These are phyloP conservation scores for Laticauda laticaudata DNA, from an alignment of 2,113 vertebrate species.

Conservation along the genomic window DNA sequence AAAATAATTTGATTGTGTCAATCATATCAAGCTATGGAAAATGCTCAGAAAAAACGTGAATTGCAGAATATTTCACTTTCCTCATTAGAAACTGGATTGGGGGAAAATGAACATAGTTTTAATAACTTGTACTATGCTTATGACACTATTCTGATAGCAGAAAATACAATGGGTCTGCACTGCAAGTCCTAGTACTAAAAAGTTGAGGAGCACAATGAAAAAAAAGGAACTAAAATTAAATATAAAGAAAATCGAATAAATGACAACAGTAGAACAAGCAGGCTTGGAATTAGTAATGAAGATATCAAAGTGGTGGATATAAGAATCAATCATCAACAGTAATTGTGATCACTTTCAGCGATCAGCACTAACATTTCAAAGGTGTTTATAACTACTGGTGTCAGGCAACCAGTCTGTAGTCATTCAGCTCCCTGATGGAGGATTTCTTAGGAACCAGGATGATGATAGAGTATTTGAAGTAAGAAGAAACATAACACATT, in stretches of 20 bases:
- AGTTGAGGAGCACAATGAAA: neutral
- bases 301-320: neutral
- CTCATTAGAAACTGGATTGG: neutral
- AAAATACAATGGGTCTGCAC: neutral
- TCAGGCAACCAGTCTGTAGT: neutral
- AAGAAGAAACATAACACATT: neutral
- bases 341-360: neutral
- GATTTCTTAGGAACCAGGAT: neutral
- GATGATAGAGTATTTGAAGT: neutral
- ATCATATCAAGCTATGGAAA: neutral
- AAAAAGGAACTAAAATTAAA: neutral
- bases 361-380: neutral
- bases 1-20: neutral
- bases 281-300: neutral
- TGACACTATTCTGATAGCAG: neutral
- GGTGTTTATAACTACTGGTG: neutral
- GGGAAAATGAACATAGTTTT: neutral
- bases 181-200: neutral
- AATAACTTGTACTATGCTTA: neutral
- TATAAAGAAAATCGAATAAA: neutral
- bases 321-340: neutral
- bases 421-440: neutral
- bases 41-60: neutral
- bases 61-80: neutral
- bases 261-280: neutral